These are phyloP conservation scores for Meloidogyne hapla DNA, from an alignment of 1,140 invertebrate genomes.

Conservation along the genomic window DNA sequence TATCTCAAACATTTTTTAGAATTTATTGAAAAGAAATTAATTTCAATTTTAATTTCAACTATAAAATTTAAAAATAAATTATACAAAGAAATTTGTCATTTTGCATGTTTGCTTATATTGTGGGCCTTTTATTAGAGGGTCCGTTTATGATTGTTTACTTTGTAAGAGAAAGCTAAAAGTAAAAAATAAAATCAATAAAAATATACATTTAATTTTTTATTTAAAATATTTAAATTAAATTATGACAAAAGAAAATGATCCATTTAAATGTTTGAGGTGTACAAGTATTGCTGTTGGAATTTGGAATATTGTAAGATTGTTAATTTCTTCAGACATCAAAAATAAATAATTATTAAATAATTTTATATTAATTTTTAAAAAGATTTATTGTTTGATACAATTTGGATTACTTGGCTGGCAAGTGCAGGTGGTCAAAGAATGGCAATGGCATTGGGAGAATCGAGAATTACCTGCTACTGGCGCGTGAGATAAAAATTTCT, in stretches of 20 bases:
- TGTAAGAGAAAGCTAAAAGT: neutral
- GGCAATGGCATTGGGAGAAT: constrained; percentile 60
- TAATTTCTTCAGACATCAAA: constrained; percentile 1
- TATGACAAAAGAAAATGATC: constrained; percentile 43
- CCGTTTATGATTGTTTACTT: constrained; percentile 1
- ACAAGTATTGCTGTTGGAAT: constrained; percentile 49
- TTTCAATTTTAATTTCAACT: too few species aligned
- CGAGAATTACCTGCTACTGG: constrained; percentile 53
- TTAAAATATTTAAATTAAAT: neutral
- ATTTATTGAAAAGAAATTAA: too few species aligned
- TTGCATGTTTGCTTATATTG: too few species aligned
- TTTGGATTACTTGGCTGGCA: constrained; percentile 62
- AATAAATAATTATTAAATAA: neutral
- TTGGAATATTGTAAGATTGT: constrained; percentile 57
- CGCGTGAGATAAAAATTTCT: constrained; percentile 32
- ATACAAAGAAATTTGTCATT: too few species aligned
- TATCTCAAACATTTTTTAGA: too few species aligned
- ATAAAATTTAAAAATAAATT: too few species aligned
- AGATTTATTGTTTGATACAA: constrained; percentile 60
- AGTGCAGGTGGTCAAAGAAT: constrained; percentile 49
- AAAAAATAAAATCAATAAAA: neutral
- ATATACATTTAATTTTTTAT: neutral
- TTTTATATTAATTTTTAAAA: too few species aligned
- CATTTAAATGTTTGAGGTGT: constrained; percentile 51
- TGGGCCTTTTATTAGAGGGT: neutral